Evolutionary conservation across 2,797 vertebrate species (phyloP), one percentile per base, ranked within the genome.

Genomic region (Hoplostethus atlanticus): DNA sequence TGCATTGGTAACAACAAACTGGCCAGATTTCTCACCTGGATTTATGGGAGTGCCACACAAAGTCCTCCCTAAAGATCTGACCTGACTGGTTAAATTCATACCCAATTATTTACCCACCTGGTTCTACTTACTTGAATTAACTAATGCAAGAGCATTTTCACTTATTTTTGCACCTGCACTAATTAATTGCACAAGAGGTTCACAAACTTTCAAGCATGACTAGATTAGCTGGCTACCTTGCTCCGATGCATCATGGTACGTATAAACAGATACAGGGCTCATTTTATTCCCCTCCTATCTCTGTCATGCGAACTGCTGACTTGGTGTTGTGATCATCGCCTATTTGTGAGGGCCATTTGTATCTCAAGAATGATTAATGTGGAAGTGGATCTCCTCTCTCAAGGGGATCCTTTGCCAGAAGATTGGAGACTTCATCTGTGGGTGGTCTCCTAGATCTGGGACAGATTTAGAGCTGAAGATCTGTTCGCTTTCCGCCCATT

Each of bases 341-440:
- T 80, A 88, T 92, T 91, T 92, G 84, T 66, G 61, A 50, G 64
- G 79, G 81, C 83, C 79, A 84, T 92, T 91, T 89, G 82, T 81
- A 89, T 87, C 73, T 6, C 70, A 47, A 83, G 58, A 72, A 84
- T 91, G 88, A 93, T 93, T 87, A 87, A 93, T 92, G 88, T 87
- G 81, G 59, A 87, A 60, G 81, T 73, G 67, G 83, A 85, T 83
- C 79, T 77, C 57, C 28, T 57, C 70, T 83, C 86, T 84, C 83
- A 5, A 54, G 81, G 83, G 87, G 75, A 68, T 38, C 66, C 60
- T 87, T 83, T 81, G 77, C 82, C 71, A 73, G 66, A 84, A 76
- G 86, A 84, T 65, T 54, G 74, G 76, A 88, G 79, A 75, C 78
- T 76, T 91, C 77, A 91, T 88, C 86, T 90, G 89, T 90, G 87